These are phyloP conservation scores for Aratinga solstitialis DNA, from an alignment of 2,797 vertebrate species.

Conservation along the genomic window DNA sequence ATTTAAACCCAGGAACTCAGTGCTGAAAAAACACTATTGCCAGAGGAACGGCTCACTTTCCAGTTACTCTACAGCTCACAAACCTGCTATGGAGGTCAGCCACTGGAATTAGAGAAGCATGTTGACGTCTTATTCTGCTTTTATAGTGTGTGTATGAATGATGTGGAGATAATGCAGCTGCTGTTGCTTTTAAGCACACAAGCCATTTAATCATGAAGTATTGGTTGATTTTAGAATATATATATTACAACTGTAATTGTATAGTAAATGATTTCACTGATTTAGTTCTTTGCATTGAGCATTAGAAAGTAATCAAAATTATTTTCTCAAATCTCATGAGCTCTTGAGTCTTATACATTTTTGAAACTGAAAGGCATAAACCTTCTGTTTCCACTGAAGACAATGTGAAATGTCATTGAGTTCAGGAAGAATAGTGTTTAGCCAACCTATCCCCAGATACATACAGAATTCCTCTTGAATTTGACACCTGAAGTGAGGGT, in stretches of 20 bases:
- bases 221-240: neutral
- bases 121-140: neutral
- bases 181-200: neutral
- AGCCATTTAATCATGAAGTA: neutral
- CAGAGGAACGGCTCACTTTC: neutral
- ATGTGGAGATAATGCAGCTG: neutral
- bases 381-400: neutral
- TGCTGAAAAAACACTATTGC: neutral
- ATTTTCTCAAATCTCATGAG: neutral
- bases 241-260: neutral
- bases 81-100: neutral
- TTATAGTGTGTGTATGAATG: neutral
- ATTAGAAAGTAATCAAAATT: neutral
- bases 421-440: neutral
- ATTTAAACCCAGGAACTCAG: neutral
- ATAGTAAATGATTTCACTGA: neutral
- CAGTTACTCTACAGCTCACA: neutral
- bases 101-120: neutral
- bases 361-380: neutral
- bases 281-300: neutral
- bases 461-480: neutral
- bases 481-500: neutral
- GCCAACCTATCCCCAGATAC: neutral
- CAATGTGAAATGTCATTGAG: neutral
- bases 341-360: neutral